Base-by-base conservation (phyloP, 2,113 vertebrate genomes). In the Phyllostomus hastatus region DNA sequence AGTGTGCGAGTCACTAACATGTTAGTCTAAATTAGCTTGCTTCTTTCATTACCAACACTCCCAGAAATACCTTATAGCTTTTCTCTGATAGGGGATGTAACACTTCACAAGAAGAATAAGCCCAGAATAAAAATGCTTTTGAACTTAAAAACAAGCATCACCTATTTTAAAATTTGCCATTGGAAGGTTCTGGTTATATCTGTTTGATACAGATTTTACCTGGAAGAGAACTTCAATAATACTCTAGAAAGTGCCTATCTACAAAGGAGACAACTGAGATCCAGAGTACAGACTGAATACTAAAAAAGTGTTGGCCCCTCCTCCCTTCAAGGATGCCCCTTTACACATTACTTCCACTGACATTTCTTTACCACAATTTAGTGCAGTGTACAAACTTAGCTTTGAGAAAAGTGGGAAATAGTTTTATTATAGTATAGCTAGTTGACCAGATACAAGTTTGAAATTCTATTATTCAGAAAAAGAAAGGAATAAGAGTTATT, bases 291-390 rank as follows among this genome's bases (percentile, higher is more conserved):
- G 10, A 64, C 10, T n/a, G n/a, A 73, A 57, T 35, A 64, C n/a
- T 33, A 38, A 41, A 20, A 22, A 67, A 76, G 2, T 4, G 3
- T 15, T 0, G 15, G 4, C 11, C 4, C 1, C 19, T 54, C 10
- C 15, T 75, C 3, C 16, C 33, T 72, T n/a, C 86, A 76, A 48
- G 20, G 4, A n/a, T 41, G 38, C 2, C 20, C 5, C 7, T 41
- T 67, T 1, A 54, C 14, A 5, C 14, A 22, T 52, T 35, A 20
- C 4, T 90, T 83, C 1, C 17, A 91, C 16, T 94, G 4, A 69
- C 7, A 50, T 54, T 52, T 11, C 14, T 69, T 78, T 33, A 17
- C 20, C 7, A 43, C 10, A 50, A 5, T 91, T 81, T 85, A 50
- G 15, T 81, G 20, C 15, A 91, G 16, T 35, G 20, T 10, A 8